Base-by-base conservation (phyloP, 2,113 vertebrate genomes). In the Platysteira castanea region DNA sequence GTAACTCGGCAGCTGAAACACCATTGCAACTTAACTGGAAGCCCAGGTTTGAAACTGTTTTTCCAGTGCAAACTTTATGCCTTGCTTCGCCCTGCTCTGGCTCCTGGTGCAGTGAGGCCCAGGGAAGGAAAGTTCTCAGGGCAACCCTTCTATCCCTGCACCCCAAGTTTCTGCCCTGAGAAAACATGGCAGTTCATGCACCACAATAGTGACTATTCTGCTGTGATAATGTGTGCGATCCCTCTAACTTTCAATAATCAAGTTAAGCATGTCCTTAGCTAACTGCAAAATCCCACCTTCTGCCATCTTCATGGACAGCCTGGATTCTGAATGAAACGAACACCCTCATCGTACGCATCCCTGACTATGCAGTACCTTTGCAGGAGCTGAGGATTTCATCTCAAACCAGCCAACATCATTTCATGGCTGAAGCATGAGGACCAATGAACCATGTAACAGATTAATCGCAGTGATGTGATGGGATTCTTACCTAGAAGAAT, bases 341-440 rank as follows among this genome's bases (percentile, higher is more conserved):
- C 54, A 33, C 27, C 27, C 44, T 73, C 22, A n/a, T 41, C 15
- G 17, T 11, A 16, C 0, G 0, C 17, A 17, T 16, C 31, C 39
- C 61, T 53, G 60, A 54, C 11, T 5, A 3, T 41, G 50, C 7
- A 3, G 15, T 28, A 47, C 41, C 30, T 42, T 17, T 4, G 26
- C 35, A 83, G 46, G 26, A 52, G 37, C 33, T 46, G 37, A 84
- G 27, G 37, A 53, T 14, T 50, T 44, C 46, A 61, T 46, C 65
- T 74, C 68, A 74, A 65, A 87, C 17, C 5, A 18, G 35, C 28
- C 22, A 64, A 52, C 8, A 15, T 8, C 3, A 7, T 42, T 86
- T 84, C 41, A 42, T 27, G 59, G 56, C 52, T 91, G 44, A 93
- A 60, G 39, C 63, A 60, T 2, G 3, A 81, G 33, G 35, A 61